Evolutionary conservation across 2,113 vertebrate species (phyloP).

Genomic region (Todiramphus chloris): DNA sequence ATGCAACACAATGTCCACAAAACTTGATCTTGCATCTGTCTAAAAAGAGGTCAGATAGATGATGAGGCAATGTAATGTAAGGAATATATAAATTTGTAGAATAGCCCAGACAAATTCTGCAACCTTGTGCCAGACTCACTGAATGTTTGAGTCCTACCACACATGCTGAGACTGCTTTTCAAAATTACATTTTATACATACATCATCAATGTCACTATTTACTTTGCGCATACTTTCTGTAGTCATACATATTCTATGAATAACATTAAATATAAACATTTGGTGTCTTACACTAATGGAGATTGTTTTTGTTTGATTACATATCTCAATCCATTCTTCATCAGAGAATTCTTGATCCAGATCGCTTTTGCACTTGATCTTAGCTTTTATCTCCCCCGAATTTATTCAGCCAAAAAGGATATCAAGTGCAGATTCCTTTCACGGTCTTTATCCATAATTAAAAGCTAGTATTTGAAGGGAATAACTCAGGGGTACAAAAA

Average conservation of each 20-base stretch:
- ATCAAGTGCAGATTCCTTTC: slow-evolving; percentile 40
- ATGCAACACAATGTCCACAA: background rate
- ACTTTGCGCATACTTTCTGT: background rate
- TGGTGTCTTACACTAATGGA: slow-evolving; percentile 53
- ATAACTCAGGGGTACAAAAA: slow-evolving; percentile 56
- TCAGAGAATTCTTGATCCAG: slow-evolving; percentile 60
- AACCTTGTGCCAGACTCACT: background rate
- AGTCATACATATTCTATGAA: slow-evolving; percentile 64
- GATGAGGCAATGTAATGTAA: background rate
- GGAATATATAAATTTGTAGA: background rate
- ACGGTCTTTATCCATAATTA: slow-evolving; percentile 61
- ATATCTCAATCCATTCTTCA: slow-evolving; percentile 59
- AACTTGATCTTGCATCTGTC: background rate
- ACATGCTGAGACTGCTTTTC: background rate
- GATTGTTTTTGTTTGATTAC: slow-evolving; percentile 60
- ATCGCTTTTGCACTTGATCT: slow-evolving; percentile 42
- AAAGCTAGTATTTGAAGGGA: slow-evolving; percentile 34
- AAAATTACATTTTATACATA: slow-evolving; percentile 19
- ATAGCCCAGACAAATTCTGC: background rate
- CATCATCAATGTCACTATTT: slow-evolving; percentile 39
- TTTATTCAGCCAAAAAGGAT: slow-evolving; percentile 51
- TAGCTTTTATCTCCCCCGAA: slow-evolving; percentile 50
- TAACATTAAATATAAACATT: slow-evolving; percentile 60
- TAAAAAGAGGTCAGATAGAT: background rate
- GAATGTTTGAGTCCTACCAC: background rate